A percentile compares a stretch with the other conserved stretches of the same genome.
Evolutionary conservation across 2,797 vertebrate species (phyloP).

Genomic region (Gallinago solitaria): DNA sequence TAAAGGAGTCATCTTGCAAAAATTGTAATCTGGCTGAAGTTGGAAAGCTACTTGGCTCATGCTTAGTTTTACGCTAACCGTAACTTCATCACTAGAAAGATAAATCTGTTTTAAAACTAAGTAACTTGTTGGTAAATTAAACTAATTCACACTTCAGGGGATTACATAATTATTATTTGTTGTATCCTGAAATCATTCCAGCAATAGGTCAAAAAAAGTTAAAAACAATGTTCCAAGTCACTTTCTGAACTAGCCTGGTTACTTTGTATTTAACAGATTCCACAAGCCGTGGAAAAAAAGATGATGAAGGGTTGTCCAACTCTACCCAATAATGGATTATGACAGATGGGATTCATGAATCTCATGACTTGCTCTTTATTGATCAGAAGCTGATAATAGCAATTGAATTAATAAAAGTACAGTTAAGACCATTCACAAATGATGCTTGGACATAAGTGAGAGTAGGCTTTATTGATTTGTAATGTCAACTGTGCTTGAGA

Average conservation of each 20-base stretch:
- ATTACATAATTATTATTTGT: neutral
- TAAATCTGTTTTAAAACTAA: neutral
- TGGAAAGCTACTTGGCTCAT: neutral
- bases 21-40: neutral
- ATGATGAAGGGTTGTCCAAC: neutral
- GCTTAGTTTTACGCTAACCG: neutral
- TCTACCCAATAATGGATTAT: neutral
- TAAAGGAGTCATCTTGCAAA: neutral
- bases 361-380: slow-evolving; percentile 68
- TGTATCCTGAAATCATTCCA: neutral
- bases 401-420: slow-evolving; percentile 48
- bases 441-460: slow-evolving; percentile 53
- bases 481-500: slow-evolving; percentile 56
- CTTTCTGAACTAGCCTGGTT: neutral
- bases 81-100: neutral
- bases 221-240: slow-evolving; percentile 19
- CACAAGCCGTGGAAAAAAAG: neutral
- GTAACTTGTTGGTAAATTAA: neutral
- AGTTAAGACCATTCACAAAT: slow-evolving; percentile 61
- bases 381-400: slow-evolving; percentile 64
- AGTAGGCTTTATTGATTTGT: slow-evolving; percentile 57
- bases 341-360: slow-evolving; percentile 64
- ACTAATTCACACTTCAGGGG: neutral
- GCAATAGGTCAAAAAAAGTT: neutral
- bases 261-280: slow-evolving; percentile 39